phyloP scores from a whole-genome alignment of 2,113 vertebrate genomes.

The Sitta europaea region DNA sequence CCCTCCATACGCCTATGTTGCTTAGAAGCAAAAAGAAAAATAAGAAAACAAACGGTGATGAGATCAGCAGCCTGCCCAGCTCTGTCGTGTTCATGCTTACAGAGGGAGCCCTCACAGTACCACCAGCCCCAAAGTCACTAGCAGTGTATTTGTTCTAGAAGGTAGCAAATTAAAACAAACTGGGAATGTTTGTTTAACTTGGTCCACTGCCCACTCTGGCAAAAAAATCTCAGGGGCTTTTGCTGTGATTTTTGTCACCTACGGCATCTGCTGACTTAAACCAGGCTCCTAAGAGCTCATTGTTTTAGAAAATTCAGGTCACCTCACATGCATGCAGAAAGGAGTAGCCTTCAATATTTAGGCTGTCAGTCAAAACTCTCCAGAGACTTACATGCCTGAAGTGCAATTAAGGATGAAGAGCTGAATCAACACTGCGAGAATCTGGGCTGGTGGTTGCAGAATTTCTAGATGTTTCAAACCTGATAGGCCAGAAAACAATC shows the following conservation, averaged over 20 bases:
- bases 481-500: conserved; percentile 25
- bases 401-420: conserved; percentile 40
- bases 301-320: conserved; percentile 5
- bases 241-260: neutral
- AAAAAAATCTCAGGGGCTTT: neutral
- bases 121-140: neutral
- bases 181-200: neutral
- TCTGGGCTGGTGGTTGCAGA: neutral
- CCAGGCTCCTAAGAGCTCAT: neutral
- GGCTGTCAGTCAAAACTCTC: conserved; percentile 36
- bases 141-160: neutral
- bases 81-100: accelerated
- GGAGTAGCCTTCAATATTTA: neutral
- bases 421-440: conserved; percentile 17
- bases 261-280: neutral
- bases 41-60: neutral
- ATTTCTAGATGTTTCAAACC: neutral
- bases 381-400: neutral
- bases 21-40: neutral
- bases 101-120: neutral
- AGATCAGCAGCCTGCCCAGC: neutral
- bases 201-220: neutral
- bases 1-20: neutral
- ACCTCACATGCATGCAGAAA: neutral
- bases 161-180: neutral